phyloP scores from a whole-genome alignment of 37 sponge, comb jelly and placozoan species.

The Haliclona indistincta region DNA sequence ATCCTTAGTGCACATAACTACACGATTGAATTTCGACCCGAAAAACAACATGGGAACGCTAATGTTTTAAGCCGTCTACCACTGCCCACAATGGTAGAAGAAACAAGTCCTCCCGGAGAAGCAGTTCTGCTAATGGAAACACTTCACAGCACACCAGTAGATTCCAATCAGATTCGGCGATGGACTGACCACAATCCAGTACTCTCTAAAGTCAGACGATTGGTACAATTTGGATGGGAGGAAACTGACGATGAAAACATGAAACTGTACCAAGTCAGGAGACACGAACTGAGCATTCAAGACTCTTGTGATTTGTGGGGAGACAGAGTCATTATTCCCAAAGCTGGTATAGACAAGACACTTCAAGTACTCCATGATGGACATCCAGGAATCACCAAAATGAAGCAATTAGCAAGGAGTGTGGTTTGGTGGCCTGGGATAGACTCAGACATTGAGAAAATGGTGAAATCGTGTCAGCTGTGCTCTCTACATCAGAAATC shows the following conservation, averaged over 20 bases:
- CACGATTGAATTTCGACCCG: conserved; percentile 17
- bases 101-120: conserved; percentile 6
- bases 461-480: conserved; percentile 4
- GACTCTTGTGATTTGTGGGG: conserved; percentile 37
- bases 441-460: conserved; percentile 13
- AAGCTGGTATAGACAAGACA: not conserved
- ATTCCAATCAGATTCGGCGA: not conserved
- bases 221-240: conserved; percentile 3
- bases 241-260: not conserved
- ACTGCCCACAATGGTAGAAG: not conserved
- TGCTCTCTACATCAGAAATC: conserved; percentile 3
- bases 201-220: no score
- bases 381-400: conserved; percentile 24
- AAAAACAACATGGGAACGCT: conserved; percentile 12
- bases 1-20: conserved; percentile 39
- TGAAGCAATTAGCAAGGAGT: conserved; percentile 31
- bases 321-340: conserved; percentile 13
- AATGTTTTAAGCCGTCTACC: conserved; percentile 39
- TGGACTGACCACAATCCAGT: conserved; percentile 16
- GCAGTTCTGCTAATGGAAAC: conserved; percentile 6
- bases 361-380: conserved; percentile 12
- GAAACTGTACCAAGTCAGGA: not conserved
- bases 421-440: conserved; percentile 51
- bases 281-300: not conserved
- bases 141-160: not conserved